Conservation (phyloP, 1,140 invertebrate genomes). For the Gonioctena quinquepunctata region DNA sequence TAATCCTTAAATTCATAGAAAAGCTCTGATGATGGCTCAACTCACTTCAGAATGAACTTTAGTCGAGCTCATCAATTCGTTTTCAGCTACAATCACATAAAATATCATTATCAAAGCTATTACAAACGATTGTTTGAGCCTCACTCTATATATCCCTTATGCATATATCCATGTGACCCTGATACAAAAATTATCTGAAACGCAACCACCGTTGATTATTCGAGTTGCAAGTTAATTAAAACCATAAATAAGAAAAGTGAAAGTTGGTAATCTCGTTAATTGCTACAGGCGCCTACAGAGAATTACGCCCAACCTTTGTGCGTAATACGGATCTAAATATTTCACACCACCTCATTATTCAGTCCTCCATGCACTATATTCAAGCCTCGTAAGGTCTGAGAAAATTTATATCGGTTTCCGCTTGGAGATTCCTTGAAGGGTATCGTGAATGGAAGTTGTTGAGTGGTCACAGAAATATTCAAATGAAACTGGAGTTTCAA, state of each 20-base stretch:
- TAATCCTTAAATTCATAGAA: too few species aligned
- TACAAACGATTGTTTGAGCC: too few species aligned
- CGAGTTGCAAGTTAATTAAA: conserved; percentile 24
- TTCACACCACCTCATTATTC: conserved; percentile 2
- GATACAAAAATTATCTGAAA: not conserved
- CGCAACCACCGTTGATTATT: not conserved
- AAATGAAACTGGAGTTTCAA: too few species aligned
- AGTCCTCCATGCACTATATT: not conserved
- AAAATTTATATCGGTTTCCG: not conserved
- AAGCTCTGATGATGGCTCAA: too few species aligned
- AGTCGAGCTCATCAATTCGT: too few species aligned
- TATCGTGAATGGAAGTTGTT: too few species aligned
- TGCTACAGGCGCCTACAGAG: conserved; percentile 23
- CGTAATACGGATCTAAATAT: conserved; percentile 13
- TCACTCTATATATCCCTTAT: too few species aligned
- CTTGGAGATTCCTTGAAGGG: not conserved
- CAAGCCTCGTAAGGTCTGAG: not conserved
- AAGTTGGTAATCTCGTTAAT: conserved; percentile 29
- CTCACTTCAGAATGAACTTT: too few species aligned
- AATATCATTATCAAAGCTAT: too few species aligned
- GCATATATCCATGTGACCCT: too few species aligned
- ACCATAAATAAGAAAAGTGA: conserved; percentile 35
- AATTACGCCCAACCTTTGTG: conserved; percentile 19
- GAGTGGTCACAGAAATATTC: too few species aligned
- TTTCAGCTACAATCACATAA: too few species aligned